Percentiles rank a stretch among this genome's conserved stretches.
Evolutionary conservation across 2,888 invertebrate genomes (phyloP).

Genomic region (Glaucopsyche alexis): DNA sequence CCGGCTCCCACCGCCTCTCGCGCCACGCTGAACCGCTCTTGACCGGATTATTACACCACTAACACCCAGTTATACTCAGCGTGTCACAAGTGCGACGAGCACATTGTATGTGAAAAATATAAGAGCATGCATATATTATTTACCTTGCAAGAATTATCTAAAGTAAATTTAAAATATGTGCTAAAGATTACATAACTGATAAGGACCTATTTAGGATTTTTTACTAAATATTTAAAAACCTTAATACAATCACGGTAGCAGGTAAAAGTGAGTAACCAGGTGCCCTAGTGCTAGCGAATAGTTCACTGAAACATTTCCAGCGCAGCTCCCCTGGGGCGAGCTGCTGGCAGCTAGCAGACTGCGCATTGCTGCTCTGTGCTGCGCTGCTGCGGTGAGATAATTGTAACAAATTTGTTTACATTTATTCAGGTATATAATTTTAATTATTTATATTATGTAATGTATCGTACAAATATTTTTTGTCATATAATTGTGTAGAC

Average conservation of each 20-base stretch:
- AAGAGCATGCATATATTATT: not conserved
- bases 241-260: not conserved
- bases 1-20: not conserved
- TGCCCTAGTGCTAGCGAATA: not conserved
- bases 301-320: constrained; percentile 2
- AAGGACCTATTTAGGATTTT: too few species aligned
- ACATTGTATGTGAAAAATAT: not conserved
- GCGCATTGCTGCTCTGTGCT: too few species aligned
- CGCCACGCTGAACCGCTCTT: not conserved
- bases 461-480: not conserved
- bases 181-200: too few species aligned
- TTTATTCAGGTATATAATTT: not conserved
- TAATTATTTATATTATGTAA: not conserved
- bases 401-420: not conserved
- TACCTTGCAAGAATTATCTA: too few species aligned
- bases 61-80: not conserved
- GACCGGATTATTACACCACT: constrained; percentile 7
- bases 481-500: too few species aligned
- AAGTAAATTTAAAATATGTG: too few species aligned
- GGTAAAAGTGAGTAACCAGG: not conserved
- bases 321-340: not conserved
- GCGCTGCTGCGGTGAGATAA: not conserved
- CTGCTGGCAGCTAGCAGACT: not conserved
- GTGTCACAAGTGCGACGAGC: not conserved
- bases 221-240: not conserved